Base-by-base conservation (phyloP, 1,140 invertebrate genomes). In the Drosophila pseudoobscura region DNA sequence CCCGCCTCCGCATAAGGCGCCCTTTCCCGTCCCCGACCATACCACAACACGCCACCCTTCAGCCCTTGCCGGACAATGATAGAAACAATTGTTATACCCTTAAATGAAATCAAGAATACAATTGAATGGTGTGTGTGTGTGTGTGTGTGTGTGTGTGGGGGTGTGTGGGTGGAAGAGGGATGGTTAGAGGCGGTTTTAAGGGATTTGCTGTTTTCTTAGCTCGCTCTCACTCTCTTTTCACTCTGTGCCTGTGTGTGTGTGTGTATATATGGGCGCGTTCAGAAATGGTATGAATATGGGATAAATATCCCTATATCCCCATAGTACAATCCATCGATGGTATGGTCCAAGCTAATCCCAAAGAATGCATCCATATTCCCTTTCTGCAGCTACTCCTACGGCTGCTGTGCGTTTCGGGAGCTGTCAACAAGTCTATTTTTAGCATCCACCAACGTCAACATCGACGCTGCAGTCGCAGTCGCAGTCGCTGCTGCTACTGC, bases 361-460 rank as follows among this genome's bases (percentile, higher is more conserved):
- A 22, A 22, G 47, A 51, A 51, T 13, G 22, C 26, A 51, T 26
- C 22, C 49, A 51, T 26, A 51, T 53, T 41, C 22, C 31, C 51
- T 53, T 53, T 39, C 35, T 39, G 35, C 35, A 39, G 31, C 51
- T 15, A 35, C 31, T 39, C 35, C 35, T 11, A 39, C 51, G 59
- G 49, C 24, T 41, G 43, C 57, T 72, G 49, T 35, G 49, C 71
- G 61, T 62, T 65, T 65, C 77, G 68, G 73, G 75, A 64, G 78
- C 84, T 84, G 84, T 84, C 80, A 84, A 84, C 80, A 84, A 87
- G 80, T 84, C 82, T 84, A 84, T 87, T 87, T 84, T 77, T 87
- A 87, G 82, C 74, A 45, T 54, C 35, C 11, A 39, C 35, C 35
- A 39, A 39, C 35, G 35, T 39, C 35, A 13, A 39, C 35, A 39